Percentiles rank a stretch among this genome's conserved stretches.
Evolutionary conservation across 2,113 vertebrate species (phyloP).

Genomic region (Chelonoidis abingdonii): DNA sequence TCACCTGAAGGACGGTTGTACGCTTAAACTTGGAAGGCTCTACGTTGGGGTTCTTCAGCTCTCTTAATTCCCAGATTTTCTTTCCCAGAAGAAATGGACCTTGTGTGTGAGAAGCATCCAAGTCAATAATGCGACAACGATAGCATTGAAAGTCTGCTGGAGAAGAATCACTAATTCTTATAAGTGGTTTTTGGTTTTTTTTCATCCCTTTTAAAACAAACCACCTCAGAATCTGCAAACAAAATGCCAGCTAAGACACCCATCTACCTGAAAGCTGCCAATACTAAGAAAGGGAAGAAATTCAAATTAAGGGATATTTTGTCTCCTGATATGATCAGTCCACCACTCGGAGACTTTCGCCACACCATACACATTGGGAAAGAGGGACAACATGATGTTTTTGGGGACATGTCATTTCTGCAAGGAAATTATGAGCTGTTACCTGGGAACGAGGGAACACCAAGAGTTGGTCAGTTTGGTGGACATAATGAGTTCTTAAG

Average conservation of each 20-base stretch:
- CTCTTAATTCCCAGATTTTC: background rate
- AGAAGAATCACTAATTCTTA: background rate
- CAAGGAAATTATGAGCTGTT: slow-evolving; percentile 97
- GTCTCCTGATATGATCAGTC: slow-evolving; percentile 98
- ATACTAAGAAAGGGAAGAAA: slow-evolving; percentile 97
- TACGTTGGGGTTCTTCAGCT: background rate
- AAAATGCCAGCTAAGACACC: slow-evolving; percentile 98
- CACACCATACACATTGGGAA: slow-evolving; percentile 98
- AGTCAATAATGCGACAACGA: slow-evolving; percentile 55
- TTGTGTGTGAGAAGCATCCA: background rate
- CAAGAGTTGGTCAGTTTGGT: slow-evolving; percentile 77
- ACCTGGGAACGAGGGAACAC: slow-evolving; percentile 86
- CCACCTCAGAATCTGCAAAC: slow-evolving; percentile 8
- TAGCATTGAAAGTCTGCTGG: background rate
- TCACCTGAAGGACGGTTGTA: background rate
- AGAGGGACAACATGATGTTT: slow-evolving; percentile 93
- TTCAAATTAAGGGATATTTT: slow-evolving; percentile 95
- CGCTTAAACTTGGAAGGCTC: background rate
- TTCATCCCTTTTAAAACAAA: background rate
- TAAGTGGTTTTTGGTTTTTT: slow-evolving; percentile 12
- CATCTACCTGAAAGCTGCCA: slow-evolving; percentile 96
- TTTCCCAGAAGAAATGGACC: background rate
- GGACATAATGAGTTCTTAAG: slow-evolving; percentile 89
- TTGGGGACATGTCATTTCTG: slow-evolving; percentile 98
- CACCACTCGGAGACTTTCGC: slow-evolving; percentile 96